Conservation (phyloP, 2,888 invertebrate species). For the Tuberolachnus salignus region DNA sequence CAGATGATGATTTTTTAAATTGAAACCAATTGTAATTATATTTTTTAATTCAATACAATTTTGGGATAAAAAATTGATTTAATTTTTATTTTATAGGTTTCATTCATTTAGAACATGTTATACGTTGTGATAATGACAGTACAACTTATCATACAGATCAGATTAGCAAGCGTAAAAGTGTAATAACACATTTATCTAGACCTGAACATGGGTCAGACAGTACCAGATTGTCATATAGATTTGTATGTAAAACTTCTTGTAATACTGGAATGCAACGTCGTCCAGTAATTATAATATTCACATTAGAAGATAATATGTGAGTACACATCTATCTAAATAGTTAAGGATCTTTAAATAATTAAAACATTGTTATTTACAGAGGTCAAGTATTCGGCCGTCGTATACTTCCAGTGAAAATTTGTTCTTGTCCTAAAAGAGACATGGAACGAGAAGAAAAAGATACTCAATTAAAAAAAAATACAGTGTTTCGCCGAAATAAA, state of each 20-base stretch:
- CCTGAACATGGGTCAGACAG: slow-evolving; percentile 57
- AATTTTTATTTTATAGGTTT: slow-evolving; percentile 14
- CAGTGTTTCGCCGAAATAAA: slow-evolving; percentile 36
- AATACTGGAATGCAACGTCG: slow-evolving; percentile 78
- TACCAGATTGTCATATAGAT: slow-evolving; percentile 66
- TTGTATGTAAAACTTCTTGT: slow-evolving; percentile 81
- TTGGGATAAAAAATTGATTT: too few relatives aligned
- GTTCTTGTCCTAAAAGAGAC: slow-evolving; percentile 80
- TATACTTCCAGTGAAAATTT: slow-evolving; percentile 73
- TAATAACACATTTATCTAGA: slow-evolving; percentile 55
- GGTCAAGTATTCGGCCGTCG: slow-evolving; percentile 71
- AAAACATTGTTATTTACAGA: slow-evolving; percentile 61
- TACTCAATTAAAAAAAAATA: slow-evolving; percentile 28
- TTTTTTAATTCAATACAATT: too few relatives aligned
- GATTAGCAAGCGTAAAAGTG: slow-evolving; percentile 57
- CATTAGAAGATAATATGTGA: slow-evolving; percentile 69
- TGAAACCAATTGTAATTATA: too few relatives aligned
- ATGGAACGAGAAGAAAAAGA: slow-evolving; percentile 69
- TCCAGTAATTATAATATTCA: slow-evolving; percentile 74
- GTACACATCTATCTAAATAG: neutral
- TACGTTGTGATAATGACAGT: slow-evolving; percentile 58
- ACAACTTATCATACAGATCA: slow-evolving; percentile 56
- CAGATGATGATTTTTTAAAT: too few relatives aligned
- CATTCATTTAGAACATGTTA: slow-evolving; percentile 53
- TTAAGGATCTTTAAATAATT: neutral